phyloP scores from a whole-genome alignment of 2,888 invertebrate genomes.

The Eudasyphora cyanicolor region DNA sequence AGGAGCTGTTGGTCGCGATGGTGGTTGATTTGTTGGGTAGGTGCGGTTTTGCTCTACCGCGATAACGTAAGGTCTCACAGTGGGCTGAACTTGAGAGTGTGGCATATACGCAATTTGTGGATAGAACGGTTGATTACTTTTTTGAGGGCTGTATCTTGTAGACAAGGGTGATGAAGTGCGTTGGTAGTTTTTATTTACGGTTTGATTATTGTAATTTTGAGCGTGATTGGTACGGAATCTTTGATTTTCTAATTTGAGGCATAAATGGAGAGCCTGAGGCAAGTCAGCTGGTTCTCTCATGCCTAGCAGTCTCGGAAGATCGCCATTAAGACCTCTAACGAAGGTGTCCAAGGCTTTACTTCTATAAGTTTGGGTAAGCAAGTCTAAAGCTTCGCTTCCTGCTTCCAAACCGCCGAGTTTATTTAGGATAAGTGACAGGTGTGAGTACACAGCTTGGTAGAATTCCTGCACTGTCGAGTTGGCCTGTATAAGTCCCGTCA shows the following conservation, averaged over 20 bases:
- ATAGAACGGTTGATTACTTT: neutral
- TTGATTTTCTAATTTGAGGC: neutral
- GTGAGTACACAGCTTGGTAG: constrained; percentile 30
- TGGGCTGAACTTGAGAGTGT: neutral
- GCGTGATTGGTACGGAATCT: constrained; percentile 14
- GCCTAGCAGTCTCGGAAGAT: constrained; percentile 26
- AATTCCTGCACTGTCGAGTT: constrained; percentile 31
- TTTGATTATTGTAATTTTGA: neutral
- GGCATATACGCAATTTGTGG: neutral
- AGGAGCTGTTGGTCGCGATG: neutral
- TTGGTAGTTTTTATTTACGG: constrained; percentile 4
- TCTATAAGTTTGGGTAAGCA: constrained; percentile 15
- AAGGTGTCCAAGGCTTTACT: constrained; percentile 43
- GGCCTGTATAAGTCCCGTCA: constrained; percentile 31
- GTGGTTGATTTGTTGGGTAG: neutral
- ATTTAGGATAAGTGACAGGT: constrained; percentile 7
- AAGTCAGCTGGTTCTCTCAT: constrained; percentile 17
- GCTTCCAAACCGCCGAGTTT: constrained; percentile 53
- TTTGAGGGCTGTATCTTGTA: neutral
- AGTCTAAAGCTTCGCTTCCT: neutral
- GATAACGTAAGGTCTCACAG: neutral
- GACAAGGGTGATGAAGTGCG: constrained; percentile 21
- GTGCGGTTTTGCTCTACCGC: neutral
- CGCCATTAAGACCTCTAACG: constrained; percentile 23
- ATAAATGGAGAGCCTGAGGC: neutral